Base-by-base conservation (phyloP, 2,113 vertebrate genomes). In the Neotoma lepida region DNA sequence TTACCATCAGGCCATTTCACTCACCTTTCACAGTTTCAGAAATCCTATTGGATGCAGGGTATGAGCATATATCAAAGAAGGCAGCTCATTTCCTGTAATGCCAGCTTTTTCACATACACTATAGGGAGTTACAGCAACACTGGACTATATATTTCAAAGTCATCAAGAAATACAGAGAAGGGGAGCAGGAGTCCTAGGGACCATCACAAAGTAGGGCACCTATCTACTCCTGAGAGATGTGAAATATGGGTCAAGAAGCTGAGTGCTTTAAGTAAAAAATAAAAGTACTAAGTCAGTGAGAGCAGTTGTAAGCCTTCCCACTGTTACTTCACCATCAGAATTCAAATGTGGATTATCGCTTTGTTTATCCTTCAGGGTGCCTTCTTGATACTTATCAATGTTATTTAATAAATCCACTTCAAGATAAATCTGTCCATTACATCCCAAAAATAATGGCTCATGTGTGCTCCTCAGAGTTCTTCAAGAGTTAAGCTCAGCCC, bases 131-230 rank as follows among this genome's bases (percentile, higher is more conserved):
- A 63, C 3, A 46, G 46, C 14, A 82, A 56, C 17, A 78, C 13
- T 51, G 9, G 68, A 58, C 9, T 49, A 49, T 2, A 20, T 58
- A 88, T 66, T 90, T 88, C 13, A 85, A 90, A 78, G 26, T 76
- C 41, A 63, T 46, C 44, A 15, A 39, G 88, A 91, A 89, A 58
- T 54, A 28, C 44, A 24, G 2, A 13, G 8, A 91, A 35, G 22
- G 0, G 35, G 22, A 12, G 13, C 30, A 33, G 18, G 4, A 17
- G 39, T 77, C 22, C 0, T 76, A 73, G 6, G 51, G 46, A 78
- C 18, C 35, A 15, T 93, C 49, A 68, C 44, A 86, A 96, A 95
- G 88, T 56, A 89, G 68, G 74, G 35, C 7, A 92, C 56, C 41
- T 28, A n/a, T 78, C 86, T 89, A 73, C 17, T 46, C 35, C 68